Conservation (phyloP, 2,113 vertebrate species). For the Catharus minimus region DNA sequence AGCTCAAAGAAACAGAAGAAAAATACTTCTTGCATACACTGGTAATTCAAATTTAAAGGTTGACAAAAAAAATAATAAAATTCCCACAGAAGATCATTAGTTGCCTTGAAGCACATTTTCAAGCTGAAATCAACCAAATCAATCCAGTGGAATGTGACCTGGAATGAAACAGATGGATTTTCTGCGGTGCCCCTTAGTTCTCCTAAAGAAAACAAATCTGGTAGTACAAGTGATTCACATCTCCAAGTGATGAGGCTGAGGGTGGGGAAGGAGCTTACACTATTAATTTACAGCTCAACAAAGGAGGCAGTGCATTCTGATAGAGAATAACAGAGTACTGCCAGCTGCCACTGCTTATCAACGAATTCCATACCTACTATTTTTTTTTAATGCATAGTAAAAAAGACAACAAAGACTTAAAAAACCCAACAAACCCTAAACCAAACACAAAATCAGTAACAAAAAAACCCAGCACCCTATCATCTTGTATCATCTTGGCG, state of each 20-base stretch:
- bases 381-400: background rate
- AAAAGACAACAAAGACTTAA: background rate
- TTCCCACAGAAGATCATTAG: background rate
- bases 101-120: background rate
- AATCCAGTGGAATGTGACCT: background rate
- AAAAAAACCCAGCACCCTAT: rapidly evolving
- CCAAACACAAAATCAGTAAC: background rate
- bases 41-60: background rate
- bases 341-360: background rate
- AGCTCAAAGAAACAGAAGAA: background rate
- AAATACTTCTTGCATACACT: background rate
- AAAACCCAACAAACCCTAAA: background rate
- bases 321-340: background rate
- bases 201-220: background rate
- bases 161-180: background rate
- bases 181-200: background rate
- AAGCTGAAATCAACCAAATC: background rate
- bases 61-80: background rate
- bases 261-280: background rate
- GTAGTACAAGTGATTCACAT: background rate
- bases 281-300: conserved; percentile 7
- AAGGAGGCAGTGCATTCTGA: background rate
- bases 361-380: background rate
- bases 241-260: background rate
- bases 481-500: background rate